Conservation (phyloP, 2,113 vertebrate genomes). For the Chaenogobius annularis region DNA sequence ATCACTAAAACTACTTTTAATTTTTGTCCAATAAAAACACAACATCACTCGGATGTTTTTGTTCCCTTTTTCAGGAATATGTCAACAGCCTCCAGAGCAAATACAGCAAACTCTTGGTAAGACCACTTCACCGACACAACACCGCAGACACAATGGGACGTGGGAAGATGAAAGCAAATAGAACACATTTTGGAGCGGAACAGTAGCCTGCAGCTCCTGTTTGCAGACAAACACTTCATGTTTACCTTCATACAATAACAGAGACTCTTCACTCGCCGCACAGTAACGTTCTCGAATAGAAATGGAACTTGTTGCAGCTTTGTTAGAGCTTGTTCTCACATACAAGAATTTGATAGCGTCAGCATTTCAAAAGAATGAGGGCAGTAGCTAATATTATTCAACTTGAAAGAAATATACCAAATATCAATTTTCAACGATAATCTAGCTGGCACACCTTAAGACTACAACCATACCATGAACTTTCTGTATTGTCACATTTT, state of each 20-base stretch:
- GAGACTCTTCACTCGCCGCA: neutral
- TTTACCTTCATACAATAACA: neutral
- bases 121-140: conserved; percentile 8
- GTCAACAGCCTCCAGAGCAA: conserved; percentile 79
- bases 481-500: no score
- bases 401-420: no score
- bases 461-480: no score
- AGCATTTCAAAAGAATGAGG: no score
- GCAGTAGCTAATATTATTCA: no score
- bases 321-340: neutral
- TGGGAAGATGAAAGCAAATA: neutral
- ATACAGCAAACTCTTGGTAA: conserved; percentile 93
- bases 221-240: neutral
- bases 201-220: neutral
- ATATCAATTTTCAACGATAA: no score
- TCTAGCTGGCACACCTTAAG: no score
- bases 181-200: neutral
- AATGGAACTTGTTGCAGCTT: neutral
- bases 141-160: neutral
- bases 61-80: conserved; percentile 74
- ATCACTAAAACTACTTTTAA: neutral
- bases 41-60: neutral
- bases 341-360: neutral
- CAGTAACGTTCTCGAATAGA: neutral
- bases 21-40: neutral